Evolutionary conservation across 2,113 vertebrate genomes (phyloP).

Genomic region (Prionailurus viverrinus): DNA sequence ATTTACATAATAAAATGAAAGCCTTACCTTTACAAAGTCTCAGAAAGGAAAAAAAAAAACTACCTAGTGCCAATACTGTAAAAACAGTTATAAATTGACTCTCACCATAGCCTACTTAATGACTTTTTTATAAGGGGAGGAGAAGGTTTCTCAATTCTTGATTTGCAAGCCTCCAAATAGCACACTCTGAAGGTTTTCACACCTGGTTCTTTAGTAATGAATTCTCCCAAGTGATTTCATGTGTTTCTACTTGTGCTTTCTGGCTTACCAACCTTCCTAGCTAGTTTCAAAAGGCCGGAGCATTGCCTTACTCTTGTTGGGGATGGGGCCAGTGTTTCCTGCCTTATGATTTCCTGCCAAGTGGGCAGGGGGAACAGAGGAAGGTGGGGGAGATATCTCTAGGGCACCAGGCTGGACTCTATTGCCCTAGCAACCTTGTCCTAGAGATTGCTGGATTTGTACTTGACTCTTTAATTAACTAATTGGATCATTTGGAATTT

Average conservation of each 20-base stretch:
- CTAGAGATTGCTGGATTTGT: background rate
- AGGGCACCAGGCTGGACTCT: background rate
- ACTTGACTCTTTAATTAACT: background rate
- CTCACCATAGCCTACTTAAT: background rate
- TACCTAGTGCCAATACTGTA: background rate
- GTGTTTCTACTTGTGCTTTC: background rate
- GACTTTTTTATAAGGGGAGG: background rate
- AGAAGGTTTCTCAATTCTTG: background rate
- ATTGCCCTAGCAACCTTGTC: background rate
- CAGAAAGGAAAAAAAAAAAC: background rate
- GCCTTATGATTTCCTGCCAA: background rate
- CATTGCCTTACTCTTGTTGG: fast-evolving
- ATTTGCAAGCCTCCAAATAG: background rate
- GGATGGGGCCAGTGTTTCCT: fast-evolving
- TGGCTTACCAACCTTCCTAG: background rate
- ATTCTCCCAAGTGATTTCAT: background rate
- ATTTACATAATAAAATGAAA: background rate
- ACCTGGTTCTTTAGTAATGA: background rate
- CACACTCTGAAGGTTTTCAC: background rate
- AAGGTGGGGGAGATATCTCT: background rate
- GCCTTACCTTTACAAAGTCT: background rate
- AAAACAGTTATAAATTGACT: background rate
- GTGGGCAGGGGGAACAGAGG: no score
- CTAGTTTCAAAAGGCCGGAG: background rate
- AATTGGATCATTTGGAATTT: background rate